These are phyloP conservation scores for Daubentonia madagascariensis DNA, from an alignment of 2,113 vertebrate genomes.

Conservation along the genomic window DNA sequence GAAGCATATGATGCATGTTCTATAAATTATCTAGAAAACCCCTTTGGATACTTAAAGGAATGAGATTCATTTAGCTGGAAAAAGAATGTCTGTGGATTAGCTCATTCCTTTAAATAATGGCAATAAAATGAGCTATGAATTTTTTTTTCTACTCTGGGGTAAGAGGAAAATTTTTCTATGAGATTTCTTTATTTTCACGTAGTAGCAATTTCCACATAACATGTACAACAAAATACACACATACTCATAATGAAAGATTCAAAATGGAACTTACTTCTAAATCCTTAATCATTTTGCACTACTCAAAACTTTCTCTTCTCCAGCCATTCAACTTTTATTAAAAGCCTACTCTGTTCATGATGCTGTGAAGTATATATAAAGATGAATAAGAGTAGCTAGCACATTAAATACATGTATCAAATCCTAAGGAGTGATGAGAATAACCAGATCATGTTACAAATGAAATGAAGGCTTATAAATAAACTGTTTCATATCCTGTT, in stretches of 20 bases:
- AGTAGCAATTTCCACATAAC: not conserved
- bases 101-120: not conserved
- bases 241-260: not conserved
- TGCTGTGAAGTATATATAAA: not conserved
- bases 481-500: conserved; percentile 5
- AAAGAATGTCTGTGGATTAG: not conserved
- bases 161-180: not conserved
- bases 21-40: not conserved
- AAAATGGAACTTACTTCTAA: not conserved
- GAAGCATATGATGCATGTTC: not conserved
- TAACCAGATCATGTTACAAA: not conserved
- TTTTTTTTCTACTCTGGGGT: not conserved
- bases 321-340: not conserved
- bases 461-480: conserved; percentile 14
- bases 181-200: not conserved
- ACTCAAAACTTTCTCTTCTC: not conserved
- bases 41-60: not conserved
- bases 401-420: not conserved
- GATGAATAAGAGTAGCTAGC: not conserved
- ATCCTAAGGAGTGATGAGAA: not conserved
- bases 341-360: not conserved
- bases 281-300: not conserved
- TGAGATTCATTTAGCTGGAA: not conserved
- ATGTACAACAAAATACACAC: not conserved
- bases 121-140: not conserved